Evolutionary conservation across 2,888 invertebrate species (phyloP), one percentile per base, ranked within the genome.

Genomic region (Andrena trimmerana): DNA sequence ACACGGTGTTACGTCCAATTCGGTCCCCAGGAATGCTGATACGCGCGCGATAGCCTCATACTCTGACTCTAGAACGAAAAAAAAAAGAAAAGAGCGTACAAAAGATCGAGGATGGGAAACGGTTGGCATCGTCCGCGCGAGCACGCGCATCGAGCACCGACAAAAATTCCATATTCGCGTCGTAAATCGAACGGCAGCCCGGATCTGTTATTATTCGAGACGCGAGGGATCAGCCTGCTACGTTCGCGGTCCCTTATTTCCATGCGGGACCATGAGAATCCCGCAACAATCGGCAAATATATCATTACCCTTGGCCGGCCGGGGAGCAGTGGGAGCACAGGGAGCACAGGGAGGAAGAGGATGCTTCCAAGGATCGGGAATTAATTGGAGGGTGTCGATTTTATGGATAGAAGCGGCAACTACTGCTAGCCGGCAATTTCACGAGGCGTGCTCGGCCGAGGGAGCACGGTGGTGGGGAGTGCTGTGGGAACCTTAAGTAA

Each of bases 401-500:
- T 85, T 85, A 77, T 82, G 84, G 81, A 74, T 79, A 71, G 76
- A 82, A 65, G 77, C 50, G 78, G 60, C 78, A 79, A 78, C 84
- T 83, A 76, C 82, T 73, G 78, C 81, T 62, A 79, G 76, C 72
- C 79, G 84, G 82, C 74, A 85, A 87, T 89, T 87, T 85, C 77
- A 77, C 76, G 70, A 78, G 78, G 57, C 70, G 76, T 82, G 80
- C 83, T 80, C 72, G 60, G 62, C 20, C 31, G 71, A 16, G 42
- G 20, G 24, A 42, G 42, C 59, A 62, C 33, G 62, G 71, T 71
- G 52, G 83, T 70, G 85, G 87, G 85, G 83, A 77, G 76, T 66
- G 87, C 84, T 91, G 89, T 90, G 91, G 86, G 90, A 91, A 91
- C 90, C 85, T 89, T 88, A 79, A 87, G 90, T 91, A 91, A 92